These are phyloP conservation scores for Oriolus oriolus DNA, from an alignment of 2,113 vertebrate genomes.

Conservation along the genomic window DNA sequence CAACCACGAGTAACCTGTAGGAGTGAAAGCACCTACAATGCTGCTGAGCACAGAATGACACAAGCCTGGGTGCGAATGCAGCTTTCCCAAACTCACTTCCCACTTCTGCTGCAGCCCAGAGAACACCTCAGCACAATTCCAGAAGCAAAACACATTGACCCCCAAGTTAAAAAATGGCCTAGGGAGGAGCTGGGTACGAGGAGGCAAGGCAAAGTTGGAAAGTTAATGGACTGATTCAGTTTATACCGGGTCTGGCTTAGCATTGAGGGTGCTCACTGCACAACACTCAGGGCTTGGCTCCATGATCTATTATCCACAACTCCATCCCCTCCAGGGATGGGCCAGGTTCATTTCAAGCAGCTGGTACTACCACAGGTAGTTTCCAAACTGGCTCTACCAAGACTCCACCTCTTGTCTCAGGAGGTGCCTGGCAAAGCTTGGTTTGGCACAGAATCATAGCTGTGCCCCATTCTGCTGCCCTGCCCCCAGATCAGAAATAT, in stretches of 20 bases:
- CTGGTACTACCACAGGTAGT: background rate
- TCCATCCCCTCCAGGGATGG: background rate
- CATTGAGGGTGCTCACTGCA: background rate
- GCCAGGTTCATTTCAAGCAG: background rate
- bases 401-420: background rate
- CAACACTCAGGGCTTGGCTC: background rate
- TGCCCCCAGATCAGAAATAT: background rate
- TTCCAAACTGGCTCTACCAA: background rate
- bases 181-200: background rate
- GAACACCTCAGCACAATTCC: background rate
- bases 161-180: background rate
- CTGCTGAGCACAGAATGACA: background rate
- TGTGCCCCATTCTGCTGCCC: background rate
- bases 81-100: background rate
- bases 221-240: background rate
- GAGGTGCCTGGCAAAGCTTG: background rate
- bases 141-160: background rate
- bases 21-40: background rate
- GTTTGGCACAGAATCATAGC: background rate
- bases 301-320: accelerated
- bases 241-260: background rate
- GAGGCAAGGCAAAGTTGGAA: background rate
- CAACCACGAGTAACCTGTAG: background rate
- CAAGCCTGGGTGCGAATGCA: background rate
- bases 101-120: background rate